A percentile compares a stretch with the other conserved stretches of the same genome.
phyloP scores from a whole-genome alignment of 2,888 invertebrate species.

The Chalcis sispes region DNA sequence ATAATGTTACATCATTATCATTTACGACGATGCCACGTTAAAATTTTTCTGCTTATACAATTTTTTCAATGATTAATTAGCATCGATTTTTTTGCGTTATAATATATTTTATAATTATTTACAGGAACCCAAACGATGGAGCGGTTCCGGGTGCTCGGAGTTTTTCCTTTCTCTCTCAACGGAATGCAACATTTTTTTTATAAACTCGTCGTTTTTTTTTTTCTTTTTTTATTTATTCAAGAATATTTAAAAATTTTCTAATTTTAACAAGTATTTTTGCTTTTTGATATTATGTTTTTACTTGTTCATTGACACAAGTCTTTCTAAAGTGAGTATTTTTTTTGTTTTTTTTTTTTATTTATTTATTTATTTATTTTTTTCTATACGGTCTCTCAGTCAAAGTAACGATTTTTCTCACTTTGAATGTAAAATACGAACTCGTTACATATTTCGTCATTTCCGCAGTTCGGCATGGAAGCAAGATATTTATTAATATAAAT shows the following conservation, averaged over 20 bases:
- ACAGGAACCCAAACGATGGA: slow-evolving; percentile 68
- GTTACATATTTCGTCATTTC: slow-evolving; percentile 15
- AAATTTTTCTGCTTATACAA: slow-evolving; percentile 60
- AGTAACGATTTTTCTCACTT: background rate
- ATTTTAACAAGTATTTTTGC: no score
- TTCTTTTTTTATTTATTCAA: background rate
- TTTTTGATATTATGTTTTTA: no score
- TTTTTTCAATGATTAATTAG: slow-evolving; percentile 61
- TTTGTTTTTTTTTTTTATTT: background rate
- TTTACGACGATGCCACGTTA: slow-evolving; percentile 23
- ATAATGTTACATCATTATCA: slow-evolving; percentile 43
- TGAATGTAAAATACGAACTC: background rate
- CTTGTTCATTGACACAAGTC: no score
- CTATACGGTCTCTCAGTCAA: background rate
- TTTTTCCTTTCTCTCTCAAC: slow-evolving; percentile 66
- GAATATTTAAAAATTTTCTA: no score
- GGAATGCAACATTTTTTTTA: slow-evolving; percentile 70
- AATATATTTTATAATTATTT: slow-evolving; percentile 63
- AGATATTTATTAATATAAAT: slow-evolving; percentile 60
- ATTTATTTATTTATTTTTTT: slow-evolving; percentile 11
- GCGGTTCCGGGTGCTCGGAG: slow-evolving; percentile 60
- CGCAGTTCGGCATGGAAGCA: slow-evolving; percentile 62
- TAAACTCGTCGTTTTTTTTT: background rate
- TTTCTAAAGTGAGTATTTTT: slow-evolving; percentile 6
- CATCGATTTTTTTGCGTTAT: slow-evolving; percentile 62